Evolutionary conservation across 2,888 invertebrate genomes (phyloP).

Genomic region (Drosophila limbata): DNA sequence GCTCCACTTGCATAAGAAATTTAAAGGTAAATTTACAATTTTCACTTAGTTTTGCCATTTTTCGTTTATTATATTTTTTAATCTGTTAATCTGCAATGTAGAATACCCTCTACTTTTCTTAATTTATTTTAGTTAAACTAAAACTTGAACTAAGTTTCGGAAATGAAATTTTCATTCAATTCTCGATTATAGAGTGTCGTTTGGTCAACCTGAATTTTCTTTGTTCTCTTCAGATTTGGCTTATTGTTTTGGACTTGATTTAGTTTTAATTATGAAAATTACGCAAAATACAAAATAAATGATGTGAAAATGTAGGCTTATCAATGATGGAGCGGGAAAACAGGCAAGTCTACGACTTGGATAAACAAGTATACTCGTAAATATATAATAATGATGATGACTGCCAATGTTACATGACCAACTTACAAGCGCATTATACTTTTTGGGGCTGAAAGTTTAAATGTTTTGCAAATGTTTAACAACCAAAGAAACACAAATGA

Average conservation of each 20-base stretch:
- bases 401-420: not conserved
- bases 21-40: too few species aligned
- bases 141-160: not conserved
- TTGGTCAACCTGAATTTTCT: not conserved
- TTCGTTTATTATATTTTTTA: too few species aligned
- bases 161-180: not conserved
- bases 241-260: conserved; percentile 71
- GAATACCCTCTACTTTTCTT: too few species aligned
- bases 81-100: too few species aligned
- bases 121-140: too few species aligned
- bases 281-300: conserved; percentile 39
- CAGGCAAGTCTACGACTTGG: not conserved
- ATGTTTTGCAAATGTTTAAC: conserved; percentile 3
- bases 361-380: not conserved
- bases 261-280: conserved; percentile 67
- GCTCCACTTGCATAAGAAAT: too few species aligned
- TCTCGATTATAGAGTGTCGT: conserved; percentile 17
- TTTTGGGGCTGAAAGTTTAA: not conserved
- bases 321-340: conserved; percentile 27
- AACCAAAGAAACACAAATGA: not conserved
- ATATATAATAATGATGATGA: conserved; percentile 36
- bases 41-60: too few species aligned
- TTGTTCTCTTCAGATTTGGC: not conserved
- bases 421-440: not conserved
- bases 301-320: conserved; percentile 53